Base-by-base conservation (phyloP, 2,888 invertebrate genomes). In the Tanypteryx hageni region DNA sequence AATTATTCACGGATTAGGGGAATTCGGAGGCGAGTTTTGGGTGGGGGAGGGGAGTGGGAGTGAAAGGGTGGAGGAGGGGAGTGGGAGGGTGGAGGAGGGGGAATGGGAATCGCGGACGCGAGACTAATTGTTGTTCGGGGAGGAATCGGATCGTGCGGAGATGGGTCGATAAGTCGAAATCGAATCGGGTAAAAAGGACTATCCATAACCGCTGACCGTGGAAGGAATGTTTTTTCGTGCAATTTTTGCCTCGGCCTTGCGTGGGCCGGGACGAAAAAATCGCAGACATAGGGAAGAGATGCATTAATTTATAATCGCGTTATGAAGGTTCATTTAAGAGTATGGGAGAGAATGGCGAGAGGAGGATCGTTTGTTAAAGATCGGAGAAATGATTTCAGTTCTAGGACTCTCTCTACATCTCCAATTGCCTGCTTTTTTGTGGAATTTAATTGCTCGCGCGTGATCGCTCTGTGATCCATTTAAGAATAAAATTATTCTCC, bases 41-140 rank as follows among this genome's bases (percentile, higher is more conserved):
- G 44, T 5, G 44, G 44, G 44, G 44, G 27, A 27, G 8, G n/a
- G 14, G 81, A 14, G 2, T 27, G 31, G 0, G 11, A 16, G 81
- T 81, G 27, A 81, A 81, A 44, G 27, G 31, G 59, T 11, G 27
- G 84, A n/a, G n/a, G n/a, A n/a, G 0, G 3, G 76, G 86, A 27
- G 27, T 82, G 8, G n/a, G 14, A 44, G 27, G 31, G 59, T 11
- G 27, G 84, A n/a, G n/a, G n/a, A n/a, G 0, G 3, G 76, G 86
- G 86, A 61, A 9, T 58, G 22, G 59, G 22, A 18, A 58, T 58
- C 85, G 58, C 58, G 85, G 58, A 22, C 27, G 3, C 59, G 86
- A 61, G 86, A 86, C 59, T 86, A 86, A 86, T 86, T 86, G 86
- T 86, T 61, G 61, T 57, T 22, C 82, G 82, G 82, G 58, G 44